Conservation (phyloP, 2,113 vertebrate genomes). For the Istiophorus platypterus region DNA sequence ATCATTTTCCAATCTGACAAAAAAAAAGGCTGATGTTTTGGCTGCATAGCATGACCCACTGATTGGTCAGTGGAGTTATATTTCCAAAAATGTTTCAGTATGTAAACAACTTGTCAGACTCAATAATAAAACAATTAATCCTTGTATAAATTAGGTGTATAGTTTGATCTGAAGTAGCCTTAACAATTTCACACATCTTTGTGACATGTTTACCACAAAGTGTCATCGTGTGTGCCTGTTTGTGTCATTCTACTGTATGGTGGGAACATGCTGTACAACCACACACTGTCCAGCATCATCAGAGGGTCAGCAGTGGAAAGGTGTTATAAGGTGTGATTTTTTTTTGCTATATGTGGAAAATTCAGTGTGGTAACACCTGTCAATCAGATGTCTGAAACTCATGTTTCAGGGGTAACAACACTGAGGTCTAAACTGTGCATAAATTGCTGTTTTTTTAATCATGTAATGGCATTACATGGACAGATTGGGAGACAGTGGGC, state of each 20-base stretch:
- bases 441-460: background rate
- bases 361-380: slow-evolving; percentile 54
- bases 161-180: background rate
- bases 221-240: slow-evolving; percentile 32
- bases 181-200: slow-evolving; percentile 36
- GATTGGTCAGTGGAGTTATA: background rate
- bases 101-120: slow-evolving; percentile 14
- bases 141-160: background rate
- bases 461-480: background rate
- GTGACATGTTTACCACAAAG: slow-evolving; percentile 43
- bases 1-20: background rate
- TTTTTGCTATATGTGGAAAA: slow-evolving; percentile 58
- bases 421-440: background rate
- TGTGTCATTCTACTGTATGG: slow-evolving; percentile 26
- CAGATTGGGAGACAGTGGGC: background rate
- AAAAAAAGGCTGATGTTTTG: background rate
- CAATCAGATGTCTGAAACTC: slow-evolving; percentile 48
- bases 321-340: slow-evolving; percentile 68
- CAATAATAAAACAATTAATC: no score
- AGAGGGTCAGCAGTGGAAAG: slow-evolving; percentile 33
- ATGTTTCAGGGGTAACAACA: slow-evolving; percentile 14
- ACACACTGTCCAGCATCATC: slow-evolving; percentile 17
- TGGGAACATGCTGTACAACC: slow-evolving; percentile 9
- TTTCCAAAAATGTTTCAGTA: slow-evolving; percentile 13
- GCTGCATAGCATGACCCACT: background rate